phyloP scores from a whole-genome alignment of 2,113 vertebrate genomes.

The Riparia riparia region DNA sequence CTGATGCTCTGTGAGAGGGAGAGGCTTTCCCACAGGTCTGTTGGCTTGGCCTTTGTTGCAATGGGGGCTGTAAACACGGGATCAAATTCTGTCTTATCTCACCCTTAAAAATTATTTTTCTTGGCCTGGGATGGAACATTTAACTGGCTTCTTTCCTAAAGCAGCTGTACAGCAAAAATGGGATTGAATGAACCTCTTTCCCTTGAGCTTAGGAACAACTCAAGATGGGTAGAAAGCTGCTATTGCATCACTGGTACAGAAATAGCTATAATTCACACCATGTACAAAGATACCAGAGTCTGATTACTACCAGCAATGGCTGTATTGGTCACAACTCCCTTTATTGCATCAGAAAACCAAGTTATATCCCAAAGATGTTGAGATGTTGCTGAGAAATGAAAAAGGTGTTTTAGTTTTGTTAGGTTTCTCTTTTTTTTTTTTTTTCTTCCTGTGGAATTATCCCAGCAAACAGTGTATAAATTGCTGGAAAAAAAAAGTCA shows the following conservation, averaged over 20 bases:
- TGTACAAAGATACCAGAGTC: not conserved
- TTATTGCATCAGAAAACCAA: not conserved
- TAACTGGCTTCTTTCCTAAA: conserved; percentile 57
- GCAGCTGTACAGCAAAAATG: conserved; percentile 38
- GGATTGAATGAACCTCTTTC: conserved; percentile 16
- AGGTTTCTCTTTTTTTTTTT: not conserved
- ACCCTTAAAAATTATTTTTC: conserved; percentile 59
- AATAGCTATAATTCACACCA: conserved; percentile 23
- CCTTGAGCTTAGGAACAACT: conserved; percentile 33
- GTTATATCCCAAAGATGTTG: not conserved
- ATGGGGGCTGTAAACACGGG: conserved; percentile 22
- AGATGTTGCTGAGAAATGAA: not conserved
- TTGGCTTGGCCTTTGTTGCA: not conserved
- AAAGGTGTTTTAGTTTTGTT: not conserved
- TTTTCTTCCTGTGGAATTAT: not conserved
- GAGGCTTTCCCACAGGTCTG: conserved; percentile 38
- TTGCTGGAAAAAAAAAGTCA: conserved; percentile 7
- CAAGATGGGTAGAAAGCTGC: conserved; percentile 32
- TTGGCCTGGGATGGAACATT: conserved; percentile 19
- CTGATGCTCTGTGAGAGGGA: not conserved
- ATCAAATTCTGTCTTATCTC: conserved; percentile 59
- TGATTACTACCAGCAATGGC: not conserved
- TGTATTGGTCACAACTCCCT: not conserved
- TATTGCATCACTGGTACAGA: conserved; percentile 28
- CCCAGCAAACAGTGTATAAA: not conserved